These are phyloP conservation scores for Alca torda DNA, from an alignment of 2,797 vertebrate genomes.

Conservation along the genomic window DNA sequence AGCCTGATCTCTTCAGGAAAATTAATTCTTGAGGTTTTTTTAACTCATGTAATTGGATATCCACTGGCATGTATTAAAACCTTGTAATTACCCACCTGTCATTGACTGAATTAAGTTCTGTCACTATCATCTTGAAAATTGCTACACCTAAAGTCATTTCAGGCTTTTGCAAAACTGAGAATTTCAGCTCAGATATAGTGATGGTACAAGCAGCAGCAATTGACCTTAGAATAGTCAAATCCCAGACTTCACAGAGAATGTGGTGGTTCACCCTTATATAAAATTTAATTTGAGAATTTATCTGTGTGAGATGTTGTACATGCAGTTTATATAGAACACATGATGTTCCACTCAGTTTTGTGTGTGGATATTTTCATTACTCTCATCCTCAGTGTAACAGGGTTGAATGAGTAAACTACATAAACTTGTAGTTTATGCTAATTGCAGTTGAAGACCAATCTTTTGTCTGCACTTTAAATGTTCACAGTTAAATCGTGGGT, in stretches of 20 bases:
- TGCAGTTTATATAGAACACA: not conserved
- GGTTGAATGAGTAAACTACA: not conserved
- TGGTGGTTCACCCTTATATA: not conserved
- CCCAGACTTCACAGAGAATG: not conserved
- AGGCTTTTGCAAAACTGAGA: not conserved
- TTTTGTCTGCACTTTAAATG: not conserved
- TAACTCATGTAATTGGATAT: not conserved
- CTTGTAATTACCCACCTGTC: not conserved
- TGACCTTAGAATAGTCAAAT: not conserved
- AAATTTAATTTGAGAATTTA: not conserved
- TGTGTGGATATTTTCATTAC: not conserved
- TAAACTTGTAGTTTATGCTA: not conserved
- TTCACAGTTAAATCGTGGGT: not conserved
- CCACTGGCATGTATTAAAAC: constrained; percentile 7
- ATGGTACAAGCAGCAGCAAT: not conserved
- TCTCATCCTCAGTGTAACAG: not conserved
- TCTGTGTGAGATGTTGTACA: not conserved
- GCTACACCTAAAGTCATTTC: not conserved
- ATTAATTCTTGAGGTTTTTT: constrained; percentile 13
- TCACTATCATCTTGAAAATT: not conserved
- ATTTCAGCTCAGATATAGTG: not conserved
- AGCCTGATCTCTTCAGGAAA: constrained; percentile 6
- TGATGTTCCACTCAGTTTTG: not conserved
- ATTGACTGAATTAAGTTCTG: not conserved
- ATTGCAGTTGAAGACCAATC: not conserved